A percentile compares a stretch with the other conserved stretches of the same genome.
Conservation (phyloP, 2,797 vertebrate genomes). For the Masticophis lateralis region DNA sequence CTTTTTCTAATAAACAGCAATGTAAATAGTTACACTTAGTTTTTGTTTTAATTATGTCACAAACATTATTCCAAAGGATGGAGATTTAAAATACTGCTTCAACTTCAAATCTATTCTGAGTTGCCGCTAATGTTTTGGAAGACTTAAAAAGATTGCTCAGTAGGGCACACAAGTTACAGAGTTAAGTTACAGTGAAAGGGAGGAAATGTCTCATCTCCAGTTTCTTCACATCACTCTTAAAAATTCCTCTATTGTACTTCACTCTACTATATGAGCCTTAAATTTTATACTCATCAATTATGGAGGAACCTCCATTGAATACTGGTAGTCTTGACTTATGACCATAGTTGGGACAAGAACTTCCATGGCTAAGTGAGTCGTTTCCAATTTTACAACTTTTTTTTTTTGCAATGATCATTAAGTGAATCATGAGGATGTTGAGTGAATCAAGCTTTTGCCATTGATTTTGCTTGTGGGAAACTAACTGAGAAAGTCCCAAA, state of each 20-base stretch:
- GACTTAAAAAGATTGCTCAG: neutral
- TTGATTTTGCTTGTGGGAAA: neutral
- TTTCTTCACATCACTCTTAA: neutral
- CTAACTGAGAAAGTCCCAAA: neutral
- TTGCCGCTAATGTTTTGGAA: neutral
- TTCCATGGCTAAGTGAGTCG: neutral
- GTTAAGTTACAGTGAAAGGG: neutral
- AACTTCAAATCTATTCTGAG: neutral
- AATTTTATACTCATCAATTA: neutral
- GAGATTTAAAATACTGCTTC: slow-evolving; percentile 14
- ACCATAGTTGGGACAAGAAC: neutral
- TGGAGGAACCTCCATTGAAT: neutral
- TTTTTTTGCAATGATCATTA: neutral
- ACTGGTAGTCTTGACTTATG: neutral
- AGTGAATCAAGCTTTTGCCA: neutral
- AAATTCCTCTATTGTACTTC: neutral
- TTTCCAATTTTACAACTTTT: no score
- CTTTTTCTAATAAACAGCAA: slow-evolving; percentile 46
- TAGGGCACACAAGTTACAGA: neutral
- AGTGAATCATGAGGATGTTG: neutral
- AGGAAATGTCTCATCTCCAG: neutral
- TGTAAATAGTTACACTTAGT: slow-evolving; percentile 34
- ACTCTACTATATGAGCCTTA: neutral
- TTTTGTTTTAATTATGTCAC: slow-evolving; percentile 16
- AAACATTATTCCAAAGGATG: slow-evolving; percentile 38